Base-by-base conservation (phyloP, 2,113 vertebrate species). In the Alethe castanea region DNA sequence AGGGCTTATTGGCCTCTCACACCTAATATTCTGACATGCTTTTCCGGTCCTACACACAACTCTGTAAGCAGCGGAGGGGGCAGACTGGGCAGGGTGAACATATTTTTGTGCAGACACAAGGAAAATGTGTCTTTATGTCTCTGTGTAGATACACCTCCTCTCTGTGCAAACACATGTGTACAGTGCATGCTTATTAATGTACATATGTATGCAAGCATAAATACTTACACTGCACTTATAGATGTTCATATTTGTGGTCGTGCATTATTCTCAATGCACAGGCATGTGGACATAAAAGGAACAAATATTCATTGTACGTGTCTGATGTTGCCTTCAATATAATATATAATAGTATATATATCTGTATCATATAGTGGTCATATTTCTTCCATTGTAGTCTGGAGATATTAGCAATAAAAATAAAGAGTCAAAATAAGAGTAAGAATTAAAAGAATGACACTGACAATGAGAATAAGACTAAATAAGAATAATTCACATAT, bases 281-380 rank as follows among this genome's bases (percentile, higher is more conserved):
- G 36, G 47, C 45, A 64, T 11, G 10, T 2, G 25, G 40, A 33
- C 4, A n/a, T 10, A 31, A 59, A 81, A 42, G 29, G 40, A 52
- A 9, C 7, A 66, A 33, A 29, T 18, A 17, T 38, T 62, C 23
- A 52, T n/a, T 56, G 36, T 23, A 25, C 0, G 0, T n/a, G 12
- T 28, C 36, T 76, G 70, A 71, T 53, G 19, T 19, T 81, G 28
- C 17, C 44, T 71, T 79, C 22, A 74, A 2, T 26, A 11, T 25
- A 28, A 44, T 19, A 23, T 12, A 8, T 47, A 47, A 40, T 15
- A 8, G 4, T 33, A 20, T 28, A 20, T 31, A 13, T 35, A 8
- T 35, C 25, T 26, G 7, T 25, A 29, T 33, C 8, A 28, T 14
- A 23, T 4, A 62, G 18, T 1, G 2, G 28, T 22, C 0, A 1